Percentiles rank a stretch among this genome's conserved stretches.
phyloP scores from a whole-genome alignment of 2,113 vertebrate genomes.

The Hemicordylus capensis region DNA sequence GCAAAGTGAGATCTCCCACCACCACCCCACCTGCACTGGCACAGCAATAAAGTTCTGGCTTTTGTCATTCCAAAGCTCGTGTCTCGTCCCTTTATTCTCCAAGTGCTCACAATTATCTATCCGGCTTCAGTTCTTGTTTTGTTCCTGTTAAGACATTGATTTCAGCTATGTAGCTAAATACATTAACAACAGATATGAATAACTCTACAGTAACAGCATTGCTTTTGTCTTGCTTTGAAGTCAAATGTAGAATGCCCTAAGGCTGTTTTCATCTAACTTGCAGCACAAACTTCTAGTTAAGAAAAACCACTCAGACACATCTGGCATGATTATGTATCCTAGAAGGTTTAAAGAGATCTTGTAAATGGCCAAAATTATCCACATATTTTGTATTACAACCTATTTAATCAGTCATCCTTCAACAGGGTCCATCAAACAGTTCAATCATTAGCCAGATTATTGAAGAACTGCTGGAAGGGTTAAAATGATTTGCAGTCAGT shows the following conservation, averaged over 20 bases:
- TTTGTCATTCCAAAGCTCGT: too few relatives aligned
- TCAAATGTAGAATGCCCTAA: constrained; percentile 44
- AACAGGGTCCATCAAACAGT: neutral
- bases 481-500: neutral
- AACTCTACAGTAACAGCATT: constrained; percentile 47
- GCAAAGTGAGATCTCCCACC: too few relatives aligned
- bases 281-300: neutral
- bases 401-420: neutral
- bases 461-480: neutral
- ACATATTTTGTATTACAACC: neutral
- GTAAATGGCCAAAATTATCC: neutral
- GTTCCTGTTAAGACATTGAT: constrained; percentile 19
- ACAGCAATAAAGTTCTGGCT: too few relatives aligned
- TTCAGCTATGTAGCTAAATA: neutral
- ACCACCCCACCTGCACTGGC: too few relatives aligned
- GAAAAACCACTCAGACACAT: constrained; percentile 23
- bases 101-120: neutral
- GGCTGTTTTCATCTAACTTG: constrained; percentile 39
- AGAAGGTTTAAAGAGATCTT: neutral
- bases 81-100: too few relatives aligned
- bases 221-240: constrained; percentile 64
- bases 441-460: neutral
- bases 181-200: constrained; percentile 53
- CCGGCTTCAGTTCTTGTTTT: neutral
- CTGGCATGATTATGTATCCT: constrained; percentile 1